Evolutionary conservation across 2,888 invertebrate species (phyloP), one percentile per base, ranked within the genome.

Genomic region (Oscheius sp.): DNA sequence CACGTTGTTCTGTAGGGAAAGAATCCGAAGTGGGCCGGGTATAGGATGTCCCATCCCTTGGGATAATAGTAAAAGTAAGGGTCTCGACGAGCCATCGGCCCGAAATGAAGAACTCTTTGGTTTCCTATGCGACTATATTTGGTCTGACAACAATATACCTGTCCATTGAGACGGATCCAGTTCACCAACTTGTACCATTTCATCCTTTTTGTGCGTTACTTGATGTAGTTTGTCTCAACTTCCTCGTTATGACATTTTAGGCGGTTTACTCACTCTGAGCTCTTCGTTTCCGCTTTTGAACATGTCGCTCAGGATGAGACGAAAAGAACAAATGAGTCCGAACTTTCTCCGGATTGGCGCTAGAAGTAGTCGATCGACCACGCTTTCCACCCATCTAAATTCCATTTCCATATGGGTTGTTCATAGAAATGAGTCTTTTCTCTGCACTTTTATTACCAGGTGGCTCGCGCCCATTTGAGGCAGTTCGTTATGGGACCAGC

Each of bases 61-160:
- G 89, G 89, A 73, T 89, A 89, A 66, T 88, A 89, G 70, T 88
- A 88, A 75, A 89, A 89, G 78, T 85, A 89, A 1, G 89, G 89
- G 76, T 89, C 89, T 13, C 89, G 74, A 58, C 88, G 86, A 10
- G 88, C 89, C 88, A 89, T 87, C 13, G 89, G 89, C 0, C 89
- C 89, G 75, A 87, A 89, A 71, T 89, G 89, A 5, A 89, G 76
- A 62, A 89, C 87, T 63, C 89, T 75, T 53, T 89, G 89, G 70
- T 89, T 89, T 42, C 87, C 77, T 75, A 73, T 11, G 63, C 48
- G 7, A 13, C 10, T 33, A 5, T 33, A 58, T 21, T 21, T 32
- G 29, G 10, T 58, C 7, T 7, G 13, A 53, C n/a, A 57, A 37
- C 11, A 37, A 37, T 59, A 58, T 10, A 76, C 84, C 89, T 32